A percentile compares a stretch with the other conserved stretches of the same genome.
Conservation (phyloP, 2,113 vertebrate genomes). For the Engystomops pustulosus region DNA sequence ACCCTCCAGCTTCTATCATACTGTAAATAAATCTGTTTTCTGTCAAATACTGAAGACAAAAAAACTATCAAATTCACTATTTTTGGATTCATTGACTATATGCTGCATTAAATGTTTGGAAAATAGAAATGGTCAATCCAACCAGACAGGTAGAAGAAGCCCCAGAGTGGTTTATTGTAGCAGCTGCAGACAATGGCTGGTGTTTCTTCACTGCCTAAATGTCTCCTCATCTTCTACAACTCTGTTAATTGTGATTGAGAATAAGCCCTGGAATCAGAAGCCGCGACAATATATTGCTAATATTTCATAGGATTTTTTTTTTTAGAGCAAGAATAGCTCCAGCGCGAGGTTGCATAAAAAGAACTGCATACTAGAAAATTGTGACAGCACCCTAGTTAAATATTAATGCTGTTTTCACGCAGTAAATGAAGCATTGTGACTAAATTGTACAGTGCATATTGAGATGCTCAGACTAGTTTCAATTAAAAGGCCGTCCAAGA, state of each 20-base stretch:
- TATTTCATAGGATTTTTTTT: conserved; percentile 16
- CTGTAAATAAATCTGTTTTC: too few species aligned
- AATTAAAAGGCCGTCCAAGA: conserved; percentile 34
- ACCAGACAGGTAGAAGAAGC: conserved; percentile 32
- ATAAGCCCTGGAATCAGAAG: conserved; percentile 12
- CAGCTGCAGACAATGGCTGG: neutral
- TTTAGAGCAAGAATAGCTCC: neutral
- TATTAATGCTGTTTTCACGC: conserved; percentile 71
- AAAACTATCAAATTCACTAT: neutral
- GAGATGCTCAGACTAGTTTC: conserved; percentile 42
- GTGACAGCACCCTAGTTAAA: conserved; percentile 65
- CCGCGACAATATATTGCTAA: neutral
- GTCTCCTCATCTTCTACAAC: neutral
- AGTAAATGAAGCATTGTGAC: conserved; percentile 66
- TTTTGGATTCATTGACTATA: neutral
- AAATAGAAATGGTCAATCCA: conserved; percentile 33
- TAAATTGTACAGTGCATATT: conserved; percentile 60
- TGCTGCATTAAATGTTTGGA: neutral
- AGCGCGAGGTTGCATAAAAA: conserved; percentile 30
- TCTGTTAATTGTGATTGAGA: conserved; percentile 43
- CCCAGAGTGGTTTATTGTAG: conserved; percentile 12
- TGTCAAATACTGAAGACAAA: neutral
- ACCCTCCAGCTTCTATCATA: too few species aligned
- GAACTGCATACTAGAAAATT: conserved; percentile 14
- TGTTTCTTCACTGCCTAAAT: conserved; percentile 5